Evolutionary conservation across 2,888 invertebrate genomes (phyloP), one percentile per base, ranked within the genome.

Genomic region (Smittia aterrima): DNA sequence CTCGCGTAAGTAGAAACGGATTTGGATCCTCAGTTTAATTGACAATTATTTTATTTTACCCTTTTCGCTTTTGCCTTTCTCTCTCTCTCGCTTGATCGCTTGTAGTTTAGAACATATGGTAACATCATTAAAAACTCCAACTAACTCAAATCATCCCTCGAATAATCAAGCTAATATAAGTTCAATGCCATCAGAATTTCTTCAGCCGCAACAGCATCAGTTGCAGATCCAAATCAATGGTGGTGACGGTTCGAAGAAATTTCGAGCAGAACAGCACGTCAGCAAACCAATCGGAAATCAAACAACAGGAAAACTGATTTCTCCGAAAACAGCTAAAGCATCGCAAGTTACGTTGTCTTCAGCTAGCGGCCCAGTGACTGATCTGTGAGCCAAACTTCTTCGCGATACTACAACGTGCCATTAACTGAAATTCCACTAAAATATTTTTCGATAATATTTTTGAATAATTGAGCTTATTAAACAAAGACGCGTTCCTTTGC

Each of bases 1-100:
- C 82, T 82, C 78, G 82, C 82, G 83, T 83, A 76, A 9, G 74
- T 74, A 64, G 62, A 64, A 25, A 3, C 13, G 20, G 47, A 47
- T 3, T 47, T 47, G 2, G 11, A 38, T 11, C 16, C 47, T 47
- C n/a, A 16, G 32, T 32, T 32, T 9, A 6, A 32, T 32, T 32
- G n/a, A n/a, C n/a, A n/a, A 32, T 32, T 6, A 32, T 9, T 32
- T 32, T 58, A 4, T 11, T 22, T 58, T 24, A 22, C 16, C 16
- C 58, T 22, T 16, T 20, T 18, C 24, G 47, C 16, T 27, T 11
- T 58, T 20, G 3, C 58, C 9, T 58, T 58, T 58, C 47, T 47
- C 38, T 38, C 38, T 38, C 4, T 47, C 47, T 58, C 20, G 16
- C 18, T n/a, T n/a, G 53, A 4, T 47, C 18, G 53, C 32, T 32